phyloP scores from a whole-genome alignment of 2,113 vertebrate genomes.

The Arothron firmamentum region DNA sequence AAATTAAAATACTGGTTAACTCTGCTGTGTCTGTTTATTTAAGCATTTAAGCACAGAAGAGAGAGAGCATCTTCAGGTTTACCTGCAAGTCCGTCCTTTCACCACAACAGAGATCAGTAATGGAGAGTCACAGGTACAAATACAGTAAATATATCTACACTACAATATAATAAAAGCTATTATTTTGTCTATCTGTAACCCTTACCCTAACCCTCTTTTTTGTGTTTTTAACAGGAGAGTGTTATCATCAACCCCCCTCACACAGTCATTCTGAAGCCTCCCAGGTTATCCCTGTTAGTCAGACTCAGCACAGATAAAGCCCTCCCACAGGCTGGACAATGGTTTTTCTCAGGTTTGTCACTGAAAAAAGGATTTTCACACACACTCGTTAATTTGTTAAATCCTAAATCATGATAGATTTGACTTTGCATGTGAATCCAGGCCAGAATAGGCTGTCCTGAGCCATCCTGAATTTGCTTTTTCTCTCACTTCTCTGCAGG shows the following conservation, averaged over 20 bases:
- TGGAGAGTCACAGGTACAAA: slow-evolving; percentile 81
- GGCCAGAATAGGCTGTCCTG: neutral
- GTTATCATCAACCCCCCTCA: slow-evolving; percentile 77
- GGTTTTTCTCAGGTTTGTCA: slow-evolving; percentile 84
- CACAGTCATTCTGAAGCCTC: slow-evolving; percentile 80
- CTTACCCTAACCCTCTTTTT: no score
- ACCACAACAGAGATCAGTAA: slow-evolving; percentile 74
- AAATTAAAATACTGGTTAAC: no score
- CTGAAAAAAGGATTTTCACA: no score
- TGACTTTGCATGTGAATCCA: no score
- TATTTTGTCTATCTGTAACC: neutral
- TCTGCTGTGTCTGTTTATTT: no score
- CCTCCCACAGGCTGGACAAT: slow-evolving; percentile 77
- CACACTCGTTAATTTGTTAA: no score
- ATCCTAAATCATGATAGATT: no score
- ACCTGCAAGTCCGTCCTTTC: slow-evolving; percentile 84
- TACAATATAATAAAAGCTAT: neutral
- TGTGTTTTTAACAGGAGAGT: slow-evolving; percentile 75
- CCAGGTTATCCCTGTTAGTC: slow-evolving; percentile 61
- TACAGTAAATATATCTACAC: neutral
- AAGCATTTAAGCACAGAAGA: slow-evolving; percentile 70
- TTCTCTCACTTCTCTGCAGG: slow-evolving; percentile 62
- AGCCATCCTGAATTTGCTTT: no score
- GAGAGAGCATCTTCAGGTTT: slow-evolving; percentile 84
- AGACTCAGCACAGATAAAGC: slow-evolving; percentile 77